phyloP scores from a whole-genome alignment of 2,797 vertebrate species.

The Sebastes wilsoni region DNA sequence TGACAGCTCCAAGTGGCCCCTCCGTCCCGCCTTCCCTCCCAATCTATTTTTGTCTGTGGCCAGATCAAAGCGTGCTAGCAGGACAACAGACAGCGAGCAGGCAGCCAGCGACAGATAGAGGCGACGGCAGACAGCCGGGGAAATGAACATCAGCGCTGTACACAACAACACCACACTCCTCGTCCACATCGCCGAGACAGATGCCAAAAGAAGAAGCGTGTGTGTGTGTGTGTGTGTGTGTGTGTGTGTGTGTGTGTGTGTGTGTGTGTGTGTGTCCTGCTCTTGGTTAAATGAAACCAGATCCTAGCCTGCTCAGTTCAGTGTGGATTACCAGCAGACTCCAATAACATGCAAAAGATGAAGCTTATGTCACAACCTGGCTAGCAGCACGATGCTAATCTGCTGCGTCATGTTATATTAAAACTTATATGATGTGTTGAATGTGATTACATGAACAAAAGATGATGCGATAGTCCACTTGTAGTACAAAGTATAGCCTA shows the following conservation, averaged over 20 bases:
- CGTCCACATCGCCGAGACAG: background rate
- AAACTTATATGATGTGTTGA: background rate
- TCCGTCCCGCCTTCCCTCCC: slow-evolving; percentile 24
- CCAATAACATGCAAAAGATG: slow-evolving; percentile 48
- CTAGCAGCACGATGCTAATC: background rate
- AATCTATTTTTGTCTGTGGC: slow-evolving; percentile 64
- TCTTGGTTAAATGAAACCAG: slow-evolving; percentile 49
- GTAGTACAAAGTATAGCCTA: background rate
- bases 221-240: slow-evolving; percentile 4
- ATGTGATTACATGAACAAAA: slow-evolving; percentile 6
- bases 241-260: slow-evolving; percentile 9
- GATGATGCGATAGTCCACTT: background rate
- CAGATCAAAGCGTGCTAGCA: slow-evolving; percentile 54
- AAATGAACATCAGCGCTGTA: background rate
- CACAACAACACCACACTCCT: background rate
- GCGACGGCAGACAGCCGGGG: slow-evolving; percentile 7
- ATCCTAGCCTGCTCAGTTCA: slow-evolving; percentile 18
- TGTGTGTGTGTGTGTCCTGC: background rate
- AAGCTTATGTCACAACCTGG: slow-evolving; percentile 8
- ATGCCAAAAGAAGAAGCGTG: background rate
- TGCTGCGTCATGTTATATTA: slow-evolving; percentile 20
- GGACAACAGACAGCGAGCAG: slow-evolving; percentile 42
- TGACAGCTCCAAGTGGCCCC: slow-evolving; percentile 74
- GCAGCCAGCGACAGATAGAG: background rate
- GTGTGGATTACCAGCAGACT: slow-evolving; percentile 36